Percentiles rank a stretch among this genome's conserved stretches.
These are phyloP conservation scores for Pissodes strobi DNA, from an alignment of 1,140 invertebrate genomes.

Conservation along the genomic window DNA sequence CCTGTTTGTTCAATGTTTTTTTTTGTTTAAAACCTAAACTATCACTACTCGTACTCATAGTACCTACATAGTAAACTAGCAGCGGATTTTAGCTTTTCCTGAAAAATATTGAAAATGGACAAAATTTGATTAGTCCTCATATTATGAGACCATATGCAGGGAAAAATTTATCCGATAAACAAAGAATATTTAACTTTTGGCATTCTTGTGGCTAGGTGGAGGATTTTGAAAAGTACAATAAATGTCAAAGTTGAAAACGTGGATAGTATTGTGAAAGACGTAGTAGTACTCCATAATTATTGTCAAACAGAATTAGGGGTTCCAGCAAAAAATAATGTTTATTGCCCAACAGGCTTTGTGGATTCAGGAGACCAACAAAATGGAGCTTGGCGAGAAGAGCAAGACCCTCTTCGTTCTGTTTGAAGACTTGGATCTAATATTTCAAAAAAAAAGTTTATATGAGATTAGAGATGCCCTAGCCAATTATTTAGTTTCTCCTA, in stretches of 20 bases:
- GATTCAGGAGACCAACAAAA: not conserved
- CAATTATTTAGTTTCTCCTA: constrained; percentile 5
- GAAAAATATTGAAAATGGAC: no score
- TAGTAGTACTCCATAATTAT: no score
- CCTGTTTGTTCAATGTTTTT: no score
- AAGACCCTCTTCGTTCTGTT: constrained; percentile 8
- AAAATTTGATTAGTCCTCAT: no score
- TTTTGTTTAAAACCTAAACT: no score
- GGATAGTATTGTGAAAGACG: constrained; percentile 25
- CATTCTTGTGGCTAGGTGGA: constrained; percentile 45
- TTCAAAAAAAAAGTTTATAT: constrained; percentile 3
- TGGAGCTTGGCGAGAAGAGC: constrained; percentile 14
- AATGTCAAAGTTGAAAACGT: no score
- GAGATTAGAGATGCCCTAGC: constrained; percentile 8
- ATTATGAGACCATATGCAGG: no score
- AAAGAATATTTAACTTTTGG: no score
- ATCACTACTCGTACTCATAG: no score
- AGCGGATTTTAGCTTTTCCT: no score
- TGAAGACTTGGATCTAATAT: constrained; percentile 1
- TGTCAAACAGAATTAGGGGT: constrained; percentile 1
- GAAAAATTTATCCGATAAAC: no score
- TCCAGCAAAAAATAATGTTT: not conserved
- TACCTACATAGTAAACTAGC: no score
- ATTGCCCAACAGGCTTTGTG: constrained; percentile 18
- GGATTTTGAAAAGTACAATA: constrained; percentile 21